Evolutionary conservation across 2,113 vertebrate species (phyloP), one percentile per base, ranked within the genome.

Genomic region (Rana temporaria): DNA sequence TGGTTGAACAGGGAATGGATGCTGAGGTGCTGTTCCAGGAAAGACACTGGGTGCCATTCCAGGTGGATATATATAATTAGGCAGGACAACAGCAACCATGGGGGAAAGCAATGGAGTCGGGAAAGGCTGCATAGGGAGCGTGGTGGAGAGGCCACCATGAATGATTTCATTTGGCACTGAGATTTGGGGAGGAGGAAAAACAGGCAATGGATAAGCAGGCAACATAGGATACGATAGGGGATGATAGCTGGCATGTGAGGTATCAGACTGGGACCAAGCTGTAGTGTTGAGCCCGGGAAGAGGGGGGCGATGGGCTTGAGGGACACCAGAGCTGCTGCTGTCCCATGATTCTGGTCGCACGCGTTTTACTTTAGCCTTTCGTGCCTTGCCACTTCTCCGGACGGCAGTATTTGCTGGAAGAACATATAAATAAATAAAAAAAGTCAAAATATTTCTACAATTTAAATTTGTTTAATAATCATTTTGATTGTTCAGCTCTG

Each of bases 181-280:
- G 4, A 74, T 78, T 0, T 92, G 77, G 0, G 86, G 85, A 42
- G 89, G 84, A 2, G 94, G 89, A 67, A 94, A 97, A 85, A 95
- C 84, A 0, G 95, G 90, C 42, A 98, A 89, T 0, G 94, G 90
- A 84, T 95, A 98, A 0, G 94, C 88, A 52, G 97, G 94, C 89
- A 95, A 87, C 19, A 96, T 86, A 0, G 96, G 92, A 86, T 96
- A 96, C 26, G 96, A 93, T 64, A 94, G 52, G 0, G 91, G 91
- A 0, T 96, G 93, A 65, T 92, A 95, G 75, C 95, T 95, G 0
- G 95, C 94, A 86, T 94, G 94, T 0, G 96, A 96, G 0, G 93
- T 90, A 78, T 96, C 95, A 0, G 95, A 97, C 0, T 94, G 94
- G 0, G 96, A 96, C 96, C 97, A 98, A 0, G 96, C 95, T 0